Conservation (phyloP, 2,797 vertebrate species). For the Psittacula derbiana region DNA sequence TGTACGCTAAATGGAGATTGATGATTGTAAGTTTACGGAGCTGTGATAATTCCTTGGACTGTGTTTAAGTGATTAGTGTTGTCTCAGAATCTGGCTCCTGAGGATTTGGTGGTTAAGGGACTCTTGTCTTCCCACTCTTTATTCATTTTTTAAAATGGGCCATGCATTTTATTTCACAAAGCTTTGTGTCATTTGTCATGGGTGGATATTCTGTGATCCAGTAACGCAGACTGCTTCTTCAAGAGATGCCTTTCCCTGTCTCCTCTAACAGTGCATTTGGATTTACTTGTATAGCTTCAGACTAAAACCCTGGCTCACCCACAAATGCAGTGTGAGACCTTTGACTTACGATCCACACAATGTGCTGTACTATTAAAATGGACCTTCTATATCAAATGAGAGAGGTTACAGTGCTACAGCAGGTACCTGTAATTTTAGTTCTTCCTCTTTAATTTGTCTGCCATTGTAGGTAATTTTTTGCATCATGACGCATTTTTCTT, state of each 20-base stretch:
- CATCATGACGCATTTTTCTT: neutral
- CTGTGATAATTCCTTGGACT: constrained; percentile 10
- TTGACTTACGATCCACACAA: neutral
- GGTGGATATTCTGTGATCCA: neutral
- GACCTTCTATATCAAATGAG: neutral
- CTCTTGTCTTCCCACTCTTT: neutral
- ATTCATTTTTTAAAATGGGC: neutral
- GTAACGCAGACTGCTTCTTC: neutral
- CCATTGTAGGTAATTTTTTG: neutral
- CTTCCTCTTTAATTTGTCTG: neutral
- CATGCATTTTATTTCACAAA: neutral
- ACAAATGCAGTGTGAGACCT: neutral
- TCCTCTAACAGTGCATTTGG: neutral
- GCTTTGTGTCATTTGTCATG: neutral
- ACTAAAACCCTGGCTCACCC: neutral
- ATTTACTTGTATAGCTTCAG: neutral
- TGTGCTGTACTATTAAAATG: neutral
- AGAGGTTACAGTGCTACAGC: neutral
- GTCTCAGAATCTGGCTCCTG: neutral
- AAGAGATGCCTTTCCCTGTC: neutral
- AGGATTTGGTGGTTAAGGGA: neutral
- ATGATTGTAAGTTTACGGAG: neutral
- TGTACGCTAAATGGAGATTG: constrained; percentile 1
- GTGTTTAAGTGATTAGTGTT: neutral
- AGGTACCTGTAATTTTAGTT: neutral